Conservation (phyloP, 1,140 invertebrate genomes). For the Schmidtea mediterranea region DNA sequence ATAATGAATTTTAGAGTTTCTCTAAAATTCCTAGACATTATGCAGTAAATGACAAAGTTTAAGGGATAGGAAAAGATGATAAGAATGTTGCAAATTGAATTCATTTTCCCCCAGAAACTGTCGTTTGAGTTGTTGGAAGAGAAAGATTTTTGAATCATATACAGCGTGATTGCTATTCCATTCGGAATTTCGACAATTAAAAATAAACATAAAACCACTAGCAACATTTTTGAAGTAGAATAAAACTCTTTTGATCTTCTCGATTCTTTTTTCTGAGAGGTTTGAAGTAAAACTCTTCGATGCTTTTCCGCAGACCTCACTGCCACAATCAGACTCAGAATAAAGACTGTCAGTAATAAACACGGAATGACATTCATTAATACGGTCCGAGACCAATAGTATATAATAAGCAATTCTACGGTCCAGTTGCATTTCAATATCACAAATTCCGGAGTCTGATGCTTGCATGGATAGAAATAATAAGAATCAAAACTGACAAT, state of each 20-base stretch:
- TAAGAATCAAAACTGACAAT: too few relatives aligned
- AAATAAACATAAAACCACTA: constrained; percentile 61
- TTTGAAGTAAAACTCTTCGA: constrained; percentile 14
- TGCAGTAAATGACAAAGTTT: constrained; percentile 70
- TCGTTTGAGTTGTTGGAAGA: constrained; percentile 37
- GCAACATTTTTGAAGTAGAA: constrained; percentile 62
- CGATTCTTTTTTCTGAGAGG: constrained; percentile 38
- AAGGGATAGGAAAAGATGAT: constrained; percentile 63
- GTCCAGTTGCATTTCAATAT: too few relatives aligned
- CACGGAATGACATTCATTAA: constrained; percentile 60
- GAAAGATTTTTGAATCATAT: constrained; percentile 43
- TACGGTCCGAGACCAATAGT: constrained; percentile 41
- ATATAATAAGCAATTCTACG: constrained; percentile 17
- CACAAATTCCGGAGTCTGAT: too few relatives aligned
- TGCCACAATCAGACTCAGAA: constrained; percentile 48
- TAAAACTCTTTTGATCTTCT: constrained; percentile 49
- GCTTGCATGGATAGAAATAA: too few relatives aligned
- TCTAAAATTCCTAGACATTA: constrained; percentile 59
- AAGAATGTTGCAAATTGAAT: constrained; percentile 34
- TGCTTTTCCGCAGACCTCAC: constrained; percentile 47
- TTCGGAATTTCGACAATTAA: constrained; percentile 56
- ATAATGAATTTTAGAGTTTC: constrained; percentile 44
- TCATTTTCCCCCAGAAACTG: constrained; percentile 35
- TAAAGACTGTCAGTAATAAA: constrained; percentile 53
- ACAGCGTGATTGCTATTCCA: constrained; percentile 41